phyloP scores from a whole-genome alignment of 2,888 invertebrate genomes.

The Pterostichus niger region DNA sequence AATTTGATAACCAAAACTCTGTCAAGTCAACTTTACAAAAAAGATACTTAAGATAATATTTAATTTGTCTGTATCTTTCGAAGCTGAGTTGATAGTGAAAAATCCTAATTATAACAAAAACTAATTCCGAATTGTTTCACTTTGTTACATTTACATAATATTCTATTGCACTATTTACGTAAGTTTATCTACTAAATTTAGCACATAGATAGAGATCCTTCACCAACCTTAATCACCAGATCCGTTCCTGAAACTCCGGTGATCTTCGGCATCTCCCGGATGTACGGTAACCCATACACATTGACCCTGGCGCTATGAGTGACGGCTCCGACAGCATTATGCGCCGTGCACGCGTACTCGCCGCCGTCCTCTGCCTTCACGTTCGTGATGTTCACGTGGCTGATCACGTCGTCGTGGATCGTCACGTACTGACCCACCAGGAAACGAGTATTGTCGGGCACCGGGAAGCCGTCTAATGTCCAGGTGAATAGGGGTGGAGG shows the following conservation, averaged over 20 bases:
- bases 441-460: constrained; percentile 83
- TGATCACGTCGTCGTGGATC: constrained; percentile 94
- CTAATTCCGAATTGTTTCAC: too few relatives aligned
- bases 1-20: too few relatives aligned
- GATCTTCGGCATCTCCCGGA: constrained; percentile 92
- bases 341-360: constrained; percentile 91
- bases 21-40: too few relatives aligned
- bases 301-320: constrained; percentile 92
- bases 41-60: too few relatives aligned
- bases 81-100: too few relatives aligned
- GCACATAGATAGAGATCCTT: too few relatives aligned
- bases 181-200: too few relatives aligned
- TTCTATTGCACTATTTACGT: too few relatives aligned
- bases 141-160: too few relatives aligned
- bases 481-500: constrained; percentile 95
- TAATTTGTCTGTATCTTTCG: too few relatives aligned
- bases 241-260: constrained; percentile 92
- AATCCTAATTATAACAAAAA: too few relatives aligned
- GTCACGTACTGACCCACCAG: constrained; percentile 95
- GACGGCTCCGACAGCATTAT: constrained; percentile 89
- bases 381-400: constrained; percentile 93
- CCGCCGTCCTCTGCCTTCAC: constrained; percentile 94
- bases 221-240: constrained; percentile 84
- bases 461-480: constrained; percentile 92
- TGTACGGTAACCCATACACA: constrained; percentile 92